Conservation (phyloP, 2,888 invertebrate species). For the Amorpha juglandis region DNA sequence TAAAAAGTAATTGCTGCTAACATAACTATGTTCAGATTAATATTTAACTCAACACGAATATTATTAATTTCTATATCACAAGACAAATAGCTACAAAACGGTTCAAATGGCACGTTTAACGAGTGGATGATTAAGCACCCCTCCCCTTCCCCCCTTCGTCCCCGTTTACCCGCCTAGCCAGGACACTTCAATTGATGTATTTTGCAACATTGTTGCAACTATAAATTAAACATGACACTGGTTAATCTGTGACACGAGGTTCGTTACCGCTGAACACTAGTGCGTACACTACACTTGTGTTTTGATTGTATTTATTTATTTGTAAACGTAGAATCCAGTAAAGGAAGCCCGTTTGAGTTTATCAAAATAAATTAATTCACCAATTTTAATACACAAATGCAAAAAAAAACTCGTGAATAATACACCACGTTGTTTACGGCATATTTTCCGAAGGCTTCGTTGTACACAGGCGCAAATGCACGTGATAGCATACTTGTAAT, state of each 20-base stretch:
- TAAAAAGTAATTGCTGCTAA: too few species aligned
- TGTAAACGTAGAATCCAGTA: too few species aligned
- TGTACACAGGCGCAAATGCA: too few species aligned
- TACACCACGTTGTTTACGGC: too few species aligned
- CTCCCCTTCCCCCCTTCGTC: neutral
- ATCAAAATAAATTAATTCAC: too few species aligned
- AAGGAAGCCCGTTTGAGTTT: too few species aligned
- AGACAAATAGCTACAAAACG: conserved; percentile 20
- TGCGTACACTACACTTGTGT: neutral
- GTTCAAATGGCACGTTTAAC: conserved; percentile 7
- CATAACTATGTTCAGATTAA: neutral
- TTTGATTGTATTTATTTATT: too few species aligned
- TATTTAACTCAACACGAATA: neutral
- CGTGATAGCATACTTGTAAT: too few species aligned
- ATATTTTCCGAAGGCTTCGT: too few species aligned
- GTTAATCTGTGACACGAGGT: too few species aligned
- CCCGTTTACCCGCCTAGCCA: neutral
- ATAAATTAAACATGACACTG: conserved; percentile 22
- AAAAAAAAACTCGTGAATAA: too few species aligned
- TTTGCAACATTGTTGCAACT: conserved; percentile 23
- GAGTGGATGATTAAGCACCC: conserved; percentile 5
- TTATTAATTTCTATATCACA: neutral
- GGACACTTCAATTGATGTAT: conserved; percentile 15
- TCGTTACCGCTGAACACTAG: conserved; percentile 9
- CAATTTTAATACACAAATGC: too few species aligned